Evolutionary conservation across 64 coral and sea anemone species (phyloP).

Genomic region (Montipora foliosa): DNA sequence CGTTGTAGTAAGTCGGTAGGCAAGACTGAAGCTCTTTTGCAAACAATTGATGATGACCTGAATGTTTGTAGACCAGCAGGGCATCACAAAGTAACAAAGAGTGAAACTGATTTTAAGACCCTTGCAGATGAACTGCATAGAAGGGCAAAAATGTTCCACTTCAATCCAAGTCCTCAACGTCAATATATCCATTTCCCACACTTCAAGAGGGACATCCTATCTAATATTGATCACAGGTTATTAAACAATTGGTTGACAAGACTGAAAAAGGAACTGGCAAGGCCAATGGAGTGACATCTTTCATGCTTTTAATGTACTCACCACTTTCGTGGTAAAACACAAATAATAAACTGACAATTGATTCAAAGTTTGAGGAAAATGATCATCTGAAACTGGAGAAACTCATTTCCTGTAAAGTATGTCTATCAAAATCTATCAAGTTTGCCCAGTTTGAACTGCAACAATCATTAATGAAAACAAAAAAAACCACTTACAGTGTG

Average conservation of each 20-base stretch:
- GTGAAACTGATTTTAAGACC: slow-evolving; percentile 43
- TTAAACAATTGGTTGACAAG: slow-evolving; percentile 40
- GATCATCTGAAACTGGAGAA: too few relatives aligned
- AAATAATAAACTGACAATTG: too few relatives aligned
- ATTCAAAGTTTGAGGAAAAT: too few relatives aligned
- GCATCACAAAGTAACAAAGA: slow-evolving; percentile 22
- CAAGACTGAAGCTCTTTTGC: slow-evolving; percentile 30
- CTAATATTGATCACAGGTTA: slow-evolving; percentile 6
- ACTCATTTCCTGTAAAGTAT: too few relatives aligned
- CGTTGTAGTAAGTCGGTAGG: slow-evolving; percentile 40
- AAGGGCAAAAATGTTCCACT: slow-evolving; percentile 19
- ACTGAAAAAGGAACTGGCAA: slow-evolving; percentile 25
- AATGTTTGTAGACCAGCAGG: slow-evolving; percentile 8
- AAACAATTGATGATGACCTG: slow-evolving; percentile 40
- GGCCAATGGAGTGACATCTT: background rate
- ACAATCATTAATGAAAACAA: too few relatives aligned
- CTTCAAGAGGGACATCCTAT: background rate
- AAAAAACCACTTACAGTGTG: too few relatives aligned
- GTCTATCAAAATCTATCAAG: too few relatives aligned
- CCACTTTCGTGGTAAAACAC: too few relatives aligned
- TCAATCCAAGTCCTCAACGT: background rate
- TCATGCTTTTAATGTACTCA: background rate
- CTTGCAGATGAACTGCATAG: slow-evolving; percentile 40
- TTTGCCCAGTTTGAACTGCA: too few relatives aligned
- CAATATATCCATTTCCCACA: slow-evolving; percentile 16